These are phyloP conservation scores for Tachuris rubrigastra DNA, from an alignment of 2,113 vertebrate species.

Conservation along the genomic window DNA sequence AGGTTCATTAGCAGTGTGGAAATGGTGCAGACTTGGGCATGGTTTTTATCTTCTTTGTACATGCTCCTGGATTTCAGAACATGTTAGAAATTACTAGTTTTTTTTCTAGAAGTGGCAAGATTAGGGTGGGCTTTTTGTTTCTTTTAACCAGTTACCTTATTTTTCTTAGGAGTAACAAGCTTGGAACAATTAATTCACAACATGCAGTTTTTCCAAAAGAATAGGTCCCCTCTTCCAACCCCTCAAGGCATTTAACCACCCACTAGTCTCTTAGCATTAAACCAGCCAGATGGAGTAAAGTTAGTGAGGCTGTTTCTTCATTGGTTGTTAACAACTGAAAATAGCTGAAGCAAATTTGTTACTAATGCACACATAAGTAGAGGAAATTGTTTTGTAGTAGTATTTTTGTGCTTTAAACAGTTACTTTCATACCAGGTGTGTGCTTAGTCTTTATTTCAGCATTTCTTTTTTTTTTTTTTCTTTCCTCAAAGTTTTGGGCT, in stretches of 20 bases:
- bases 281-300: background rate
- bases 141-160: background rate
- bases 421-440: background rate
- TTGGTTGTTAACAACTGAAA: background rate
- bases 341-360: background rate
- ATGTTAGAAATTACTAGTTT: background rate
- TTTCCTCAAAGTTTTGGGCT: background rate
- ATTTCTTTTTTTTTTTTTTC: background rate
- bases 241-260: background rate
- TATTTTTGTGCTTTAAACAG: background rate
- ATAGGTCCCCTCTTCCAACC: background rate
- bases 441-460: background rate
- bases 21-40: background rate
- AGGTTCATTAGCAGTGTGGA: background rate
- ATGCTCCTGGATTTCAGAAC: background rate
- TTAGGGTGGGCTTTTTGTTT: background rate
- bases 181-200: background rate
- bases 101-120: background rate
- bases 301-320: background rate
- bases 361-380: background rate
- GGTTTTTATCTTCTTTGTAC: background rate
- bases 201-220: background rate
- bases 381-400: background rate
- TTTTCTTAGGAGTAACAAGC: background rate
- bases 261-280: background rate